Conservation (phyloP, 2,797 vertebrate species). For the Platyrinchus mystaceus region DNA sequence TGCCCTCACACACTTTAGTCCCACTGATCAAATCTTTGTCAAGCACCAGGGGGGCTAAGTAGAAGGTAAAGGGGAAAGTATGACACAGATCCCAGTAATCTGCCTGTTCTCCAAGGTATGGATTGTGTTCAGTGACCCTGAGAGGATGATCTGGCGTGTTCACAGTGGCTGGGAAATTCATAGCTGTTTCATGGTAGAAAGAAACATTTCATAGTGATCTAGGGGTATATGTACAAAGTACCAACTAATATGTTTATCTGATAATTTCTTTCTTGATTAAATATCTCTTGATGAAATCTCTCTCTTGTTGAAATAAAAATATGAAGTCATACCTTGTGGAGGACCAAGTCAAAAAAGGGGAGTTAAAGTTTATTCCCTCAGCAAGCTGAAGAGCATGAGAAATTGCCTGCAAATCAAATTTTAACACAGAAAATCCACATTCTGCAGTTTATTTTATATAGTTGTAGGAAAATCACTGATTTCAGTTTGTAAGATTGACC, state of each 20-base stretch:
- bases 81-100: background rate
- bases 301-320: background rate
- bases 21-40: background rate
- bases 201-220: background rate
- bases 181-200: background rate
- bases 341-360: background rate
- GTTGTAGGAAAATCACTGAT: conserved; percentile 14
- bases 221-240: background rate
- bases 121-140: background rate
- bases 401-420: conserved; percentile 43
- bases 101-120: background rate
- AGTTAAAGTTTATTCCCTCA: background rate
- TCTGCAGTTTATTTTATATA: conserved; percentile 37
- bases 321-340: background rate
- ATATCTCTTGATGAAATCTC: too few species aligned
- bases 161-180: background rate
- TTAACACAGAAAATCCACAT: conserved; percentile 40
- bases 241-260: background rate
- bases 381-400: background rate
- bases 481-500: background rate
- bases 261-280: background rate
- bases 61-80: background rate
- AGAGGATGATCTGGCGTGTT: conserved; percentile 18
- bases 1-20: background rate
- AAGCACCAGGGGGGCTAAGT: background rate